A percentile compares a stretch with the other conserved stretches of the same genome.
phyloP scores from a whole-genome alignment of 2,888 invertebrate genomes.

The Philonicus albiceps region DNA sequence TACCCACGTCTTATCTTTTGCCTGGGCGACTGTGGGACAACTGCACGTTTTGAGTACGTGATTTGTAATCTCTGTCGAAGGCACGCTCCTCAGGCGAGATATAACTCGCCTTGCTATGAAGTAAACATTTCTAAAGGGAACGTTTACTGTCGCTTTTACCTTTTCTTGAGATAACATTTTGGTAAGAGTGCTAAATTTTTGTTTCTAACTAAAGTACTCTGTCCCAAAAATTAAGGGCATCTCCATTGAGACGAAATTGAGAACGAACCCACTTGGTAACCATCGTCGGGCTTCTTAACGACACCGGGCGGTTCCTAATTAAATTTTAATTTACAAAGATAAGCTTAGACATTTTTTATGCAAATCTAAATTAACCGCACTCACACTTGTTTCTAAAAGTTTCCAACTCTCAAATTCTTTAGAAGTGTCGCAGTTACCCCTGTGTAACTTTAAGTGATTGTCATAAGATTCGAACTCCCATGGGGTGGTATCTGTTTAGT shows the following conservation, averaged over 20 bases:
- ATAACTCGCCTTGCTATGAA: neutral
- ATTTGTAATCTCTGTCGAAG: neutral
- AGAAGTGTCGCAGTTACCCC: neutral
- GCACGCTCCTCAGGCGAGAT: neutral
- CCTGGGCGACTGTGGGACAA: neutral
- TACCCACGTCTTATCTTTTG: neutral
- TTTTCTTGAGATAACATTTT: neutral
- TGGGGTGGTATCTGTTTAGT: neutral
- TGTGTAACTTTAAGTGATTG: neutral
- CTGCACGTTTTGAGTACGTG: neutral
- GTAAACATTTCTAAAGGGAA: neutral
- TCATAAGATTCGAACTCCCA: neutral
- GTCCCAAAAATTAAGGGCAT: neutral
- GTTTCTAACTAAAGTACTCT: neutral
- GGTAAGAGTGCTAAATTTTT: neutral
- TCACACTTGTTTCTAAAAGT: neutral
- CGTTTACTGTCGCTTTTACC: neutral
- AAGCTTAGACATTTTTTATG: neutral
- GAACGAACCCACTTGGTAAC: neutral
- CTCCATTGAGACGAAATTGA: neutral
- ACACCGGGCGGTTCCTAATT: neutral
- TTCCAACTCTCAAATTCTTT: neutral
- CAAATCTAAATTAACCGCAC: neutral
- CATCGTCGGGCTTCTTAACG: neutral
- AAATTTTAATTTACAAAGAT: neutral